These are phyloP conservation scores for Luperina testacea DNA, from an alignment of 2,888 invertebrate genomes.

Conservation along the genomic window DNA sequence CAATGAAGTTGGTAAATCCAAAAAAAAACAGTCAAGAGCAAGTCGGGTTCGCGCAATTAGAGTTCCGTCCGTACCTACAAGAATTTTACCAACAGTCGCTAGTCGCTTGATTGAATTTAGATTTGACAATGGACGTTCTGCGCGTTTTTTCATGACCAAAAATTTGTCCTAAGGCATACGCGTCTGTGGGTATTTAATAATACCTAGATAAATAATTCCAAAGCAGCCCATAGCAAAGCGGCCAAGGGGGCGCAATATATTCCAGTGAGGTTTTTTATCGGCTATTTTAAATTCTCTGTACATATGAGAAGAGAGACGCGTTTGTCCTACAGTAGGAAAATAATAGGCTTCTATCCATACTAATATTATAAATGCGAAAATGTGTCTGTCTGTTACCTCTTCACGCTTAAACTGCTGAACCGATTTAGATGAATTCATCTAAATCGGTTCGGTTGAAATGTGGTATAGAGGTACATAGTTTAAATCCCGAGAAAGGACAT, in stretches of 20 bases:
- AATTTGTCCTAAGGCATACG: background rate
- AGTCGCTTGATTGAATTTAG: background rate
- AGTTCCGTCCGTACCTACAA: conserved; percentile 1
- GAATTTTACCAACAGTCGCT: background rate
- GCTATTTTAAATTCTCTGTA: background rate
- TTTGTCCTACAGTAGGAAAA: background rate
- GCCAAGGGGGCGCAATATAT: background rate
- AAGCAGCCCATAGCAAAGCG: background rate
- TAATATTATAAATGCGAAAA: no score
- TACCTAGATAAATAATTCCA: no score
- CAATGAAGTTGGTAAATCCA: background rate
- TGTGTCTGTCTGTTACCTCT: no score
- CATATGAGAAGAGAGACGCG: background rate
- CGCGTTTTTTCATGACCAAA: no score
- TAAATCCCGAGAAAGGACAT: no score
- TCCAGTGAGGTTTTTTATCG: background rate
- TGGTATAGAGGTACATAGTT: no score
- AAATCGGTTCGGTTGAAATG: no score
- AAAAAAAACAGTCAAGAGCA: conserved; percentile 26
- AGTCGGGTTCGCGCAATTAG: background rate
- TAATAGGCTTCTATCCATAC: background rate
- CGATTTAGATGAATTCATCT: no score
- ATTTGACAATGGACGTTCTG: background rate
- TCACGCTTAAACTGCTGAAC: no score
- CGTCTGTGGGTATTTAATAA: background rate